A percentile compares a stretch with the other conserved stretches of the same genome.
phyloP scores from a whole-genome alignment of 2,888 invertebrate genomes.

The Polymixis lichenea region DNA sequence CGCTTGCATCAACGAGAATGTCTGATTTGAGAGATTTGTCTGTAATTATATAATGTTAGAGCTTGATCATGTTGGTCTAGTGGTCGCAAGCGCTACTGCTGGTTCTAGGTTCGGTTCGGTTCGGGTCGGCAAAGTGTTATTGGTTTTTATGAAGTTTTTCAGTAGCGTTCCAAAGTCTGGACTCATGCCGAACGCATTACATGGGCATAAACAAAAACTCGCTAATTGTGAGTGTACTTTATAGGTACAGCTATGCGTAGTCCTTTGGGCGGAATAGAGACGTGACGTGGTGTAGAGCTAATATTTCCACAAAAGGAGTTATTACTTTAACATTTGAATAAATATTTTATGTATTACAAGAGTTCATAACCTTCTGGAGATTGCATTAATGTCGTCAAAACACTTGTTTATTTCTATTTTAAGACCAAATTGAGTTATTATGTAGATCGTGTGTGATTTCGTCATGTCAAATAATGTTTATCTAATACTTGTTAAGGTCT shows the following conservation, averaged over 20 bases:
- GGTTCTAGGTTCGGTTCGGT: background rate
- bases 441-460: constrained; percentile 12
- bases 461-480: constrained; percentile 21
- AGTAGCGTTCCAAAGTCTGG: background rate
- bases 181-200: background rate
- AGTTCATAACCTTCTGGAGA: background rate
- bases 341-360: background rate
- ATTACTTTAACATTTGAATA: constrained; percentile 7
- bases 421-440: background rate
- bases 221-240: background rate
- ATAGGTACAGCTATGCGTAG: background rate
- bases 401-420: constrained; percentile 1
- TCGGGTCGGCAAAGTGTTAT: too few relatives aligned
- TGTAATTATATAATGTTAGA: constrained; percentile 21
- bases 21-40: constrained; percentile 3
- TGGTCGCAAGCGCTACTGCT: background rate
- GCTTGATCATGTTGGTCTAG: background rate
- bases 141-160: background rate
- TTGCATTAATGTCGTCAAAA: background rate
- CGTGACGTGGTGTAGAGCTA: too few relatives aligned
- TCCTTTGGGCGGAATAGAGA: background rate
- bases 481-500: constrained; percentile 24
- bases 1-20: constrained; percentile 27
- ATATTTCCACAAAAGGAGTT: background rate
- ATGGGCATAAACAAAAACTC: too few relatives aligned